These are phyloP conservation scores for Oncorhynchus keta DNA, from an alignment of 2,113 vertebrate genomes.

Conservation along the genomic window DNA sequence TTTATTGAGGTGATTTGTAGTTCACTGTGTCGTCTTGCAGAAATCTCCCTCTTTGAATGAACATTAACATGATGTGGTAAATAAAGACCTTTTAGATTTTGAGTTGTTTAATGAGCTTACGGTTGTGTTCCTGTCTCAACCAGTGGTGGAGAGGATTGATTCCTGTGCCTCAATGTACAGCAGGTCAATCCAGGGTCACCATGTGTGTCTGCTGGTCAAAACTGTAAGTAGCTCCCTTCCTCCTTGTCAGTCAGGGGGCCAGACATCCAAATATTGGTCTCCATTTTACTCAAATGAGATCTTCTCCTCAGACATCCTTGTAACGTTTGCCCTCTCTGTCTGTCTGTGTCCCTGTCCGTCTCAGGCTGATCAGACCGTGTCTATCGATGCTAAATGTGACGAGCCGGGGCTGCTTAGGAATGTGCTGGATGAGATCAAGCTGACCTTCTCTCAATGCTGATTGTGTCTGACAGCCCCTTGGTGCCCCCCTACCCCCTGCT, in stretches of 20 bases:
- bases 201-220: conserved; percentile 96
- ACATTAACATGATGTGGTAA: neutral
- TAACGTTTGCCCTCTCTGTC: neutral
- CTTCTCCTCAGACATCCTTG: too few relatives aligned
- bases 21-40: too few relatives aligned
- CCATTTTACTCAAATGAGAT: too few relatives aligned
- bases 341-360: neutral
- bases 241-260: neutral
- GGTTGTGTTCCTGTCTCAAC: neutral
- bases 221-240: conserved; percentile 77
- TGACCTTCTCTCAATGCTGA: conserved; percentile 92
- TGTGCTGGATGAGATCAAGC: conserved; percentile 93
- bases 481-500: neutral
- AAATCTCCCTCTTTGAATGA: neutral
- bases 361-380: conserved; percentile 88
- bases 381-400: conserved; percentile 91
- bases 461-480: conserved; percentile 52
- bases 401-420: conserved; percentile 89
- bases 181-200: conserved; percentile 97
- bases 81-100: neutral
- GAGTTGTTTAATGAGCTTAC: neutral
- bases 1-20: too few relatives aligned
- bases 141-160: conserved; percentile 94
- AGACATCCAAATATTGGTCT: neutral
- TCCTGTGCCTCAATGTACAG: conserved; percentile 98